Base-by-base conservation (phyloP, 2,113 vertebrate species). In the Bothrops jararaca region DNA sequence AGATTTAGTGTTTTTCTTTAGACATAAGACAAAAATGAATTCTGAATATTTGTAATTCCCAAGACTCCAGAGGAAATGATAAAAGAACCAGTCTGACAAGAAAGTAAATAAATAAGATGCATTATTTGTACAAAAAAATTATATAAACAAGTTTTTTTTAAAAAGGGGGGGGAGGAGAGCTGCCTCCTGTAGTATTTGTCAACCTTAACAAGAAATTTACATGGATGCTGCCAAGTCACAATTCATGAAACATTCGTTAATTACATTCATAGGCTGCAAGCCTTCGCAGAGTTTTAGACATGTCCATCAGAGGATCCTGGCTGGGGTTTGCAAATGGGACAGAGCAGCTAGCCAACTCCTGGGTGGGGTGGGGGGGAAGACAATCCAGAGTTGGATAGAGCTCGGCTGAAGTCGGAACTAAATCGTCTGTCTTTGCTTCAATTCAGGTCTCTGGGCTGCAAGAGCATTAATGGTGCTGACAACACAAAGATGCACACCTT, bases 91-190 rank as follows among this genome's bases (percentile, higher is more conserved):
- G 0, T 90, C 95, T 34, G 95, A 97, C 94, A 92, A 93, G 57
- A 95, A 95, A 93, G 94, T 97, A 97, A 97, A 97, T 97, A 98
- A 96, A 96, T 95, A 98, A 97, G 85, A 95, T 97, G 95, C 97
- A 97, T 97, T 97, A 97, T 95, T 96, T 97, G 96, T 97, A 98
- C 97, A 97, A 97, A 97, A 96, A 96, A 96, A 80, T 89, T 87
- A 97, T 95, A 97, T 97, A 97, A 96, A 97, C 96, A 97, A 94
- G 56, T 94, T 97, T 97, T 97, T 94, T 97, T 95, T 5, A 2
- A 15, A 69, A 69, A 64, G n/a, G 0, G 6, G 97, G 60, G 96
- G 93, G 97, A 95, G 86, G 93, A 95, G 93, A 95, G 88, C 74
- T 15, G 96, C 94, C 92, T 97, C 95, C 95, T 93, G 95, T 95